These are phyloP conservation scores for Telenomus remus DNA, from an alignment of 1,140 invertebrate species.

Conservation along the genomic window DNA sequence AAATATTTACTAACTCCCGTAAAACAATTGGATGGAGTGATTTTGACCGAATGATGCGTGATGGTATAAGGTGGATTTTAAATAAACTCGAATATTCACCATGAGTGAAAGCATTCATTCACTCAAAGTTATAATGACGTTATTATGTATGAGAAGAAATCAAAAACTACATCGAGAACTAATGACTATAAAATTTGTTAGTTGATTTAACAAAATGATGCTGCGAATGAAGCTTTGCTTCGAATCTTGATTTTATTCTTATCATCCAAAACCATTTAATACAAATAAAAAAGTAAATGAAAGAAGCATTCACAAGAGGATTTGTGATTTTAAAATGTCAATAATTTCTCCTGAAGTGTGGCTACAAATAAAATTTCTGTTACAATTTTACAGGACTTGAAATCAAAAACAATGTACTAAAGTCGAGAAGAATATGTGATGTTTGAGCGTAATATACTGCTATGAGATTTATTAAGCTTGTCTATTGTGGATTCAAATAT, in stretches of 20 bases:
- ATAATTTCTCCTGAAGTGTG: slow-evolving; percentile 15
- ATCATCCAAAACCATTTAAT: slow-evolving; percentile 21
- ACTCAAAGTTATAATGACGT: slow-evolving; percentile 2
- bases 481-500: no score
- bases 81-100: slow-evolving; percentile 7
- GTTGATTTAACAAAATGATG: no score
- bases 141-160: not conserved
- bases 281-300: slow-evolving; percentile 18
- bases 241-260: slow-evolving; percentile 15
- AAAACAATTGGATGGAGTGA: slow-evolving; percentile 6
- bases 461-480: not conserved
- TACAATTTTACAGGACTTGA: slow-evolving; percentile 29
- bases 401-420: slow-evolving; percentile 6
- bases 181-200: not conserved
- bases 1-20: slow-evolving; percentile 5
- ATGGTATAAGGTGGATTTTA: not conserved
- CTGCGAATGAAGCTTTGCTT: slow-evolving; percentile 6
- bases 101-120: not conserved
- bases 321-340: no score
- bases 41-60: not conserved
- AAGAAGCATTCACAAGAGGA: no score
- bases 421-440: not conserved
- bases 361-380: slow-evolving; percentile 21
- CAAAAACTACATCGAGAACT: not conserved
- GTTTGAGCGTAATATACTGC: not conserved